Evolutionary conservation across 2,888 invertebrate genomes (phyloP).

Genomic region (Atethmia centrago): DNA sequence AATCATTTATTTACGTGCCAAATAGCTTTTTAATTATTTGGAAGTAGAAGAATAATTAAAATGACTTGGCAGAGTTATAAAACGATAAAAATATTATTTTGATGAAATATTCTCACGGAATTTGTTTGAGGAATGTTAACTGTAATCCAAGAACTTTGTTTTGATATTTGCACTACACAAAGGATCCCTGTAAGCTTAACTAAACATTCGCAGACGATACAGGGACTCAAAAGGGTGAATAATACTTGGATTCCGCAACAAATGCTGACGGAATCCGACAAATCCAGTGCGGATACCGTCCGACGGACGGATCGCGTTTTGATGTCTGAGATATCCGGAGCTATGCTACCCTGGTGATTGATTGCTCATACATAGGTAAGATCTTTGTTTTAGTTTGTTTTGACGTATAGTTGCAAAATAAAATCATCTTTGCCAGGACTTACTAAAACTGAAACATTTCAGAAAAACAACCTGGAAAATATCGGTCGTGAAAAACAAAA

Average conservation of each 20-base stretch:
- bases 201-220: conserved; percentile 69
- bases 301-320: conserved; percentile 76
- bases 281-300: conserved; percentile 80
- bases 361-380: conserved; percentile 60
- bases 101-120: conserved; percentile 29
- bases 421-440: conserved; percentile 6
- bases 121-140: conserved; percentile 24
- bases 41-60: conserved; percentile 46
- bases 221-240: conserved; percentile 84
- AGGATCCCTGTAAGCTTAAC: conserved; percentile 72
- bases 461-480: conserved; percentile 53
- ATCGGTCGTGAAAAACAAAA: conserved; percentile 67
- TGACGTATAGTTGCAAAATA: neutral
- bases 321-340: conserved; percentile 73
- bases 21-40: conserved; percentile 57
- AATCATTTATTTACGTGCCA: conserved; percentile 62
- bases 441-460: conserved; percentile 17
- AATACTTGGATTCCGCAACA: conserved; percentile 78
- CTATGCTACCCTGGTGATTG: conserved; percentile 71
- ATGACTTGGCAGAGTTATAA: conserved; percentile 42
- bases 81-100: conserved; percentile 24
- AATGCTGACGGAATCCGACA: conserved; percentile 77
- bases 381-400: conserved; percentile 32
- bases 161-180: conserved; percentile 52
- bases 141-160: conserved; percentile 44